phyloP scores from a whole-genome alignment of 1,140 invertebrate genomes.

The Cardiocondyla obscurior region DNA sequence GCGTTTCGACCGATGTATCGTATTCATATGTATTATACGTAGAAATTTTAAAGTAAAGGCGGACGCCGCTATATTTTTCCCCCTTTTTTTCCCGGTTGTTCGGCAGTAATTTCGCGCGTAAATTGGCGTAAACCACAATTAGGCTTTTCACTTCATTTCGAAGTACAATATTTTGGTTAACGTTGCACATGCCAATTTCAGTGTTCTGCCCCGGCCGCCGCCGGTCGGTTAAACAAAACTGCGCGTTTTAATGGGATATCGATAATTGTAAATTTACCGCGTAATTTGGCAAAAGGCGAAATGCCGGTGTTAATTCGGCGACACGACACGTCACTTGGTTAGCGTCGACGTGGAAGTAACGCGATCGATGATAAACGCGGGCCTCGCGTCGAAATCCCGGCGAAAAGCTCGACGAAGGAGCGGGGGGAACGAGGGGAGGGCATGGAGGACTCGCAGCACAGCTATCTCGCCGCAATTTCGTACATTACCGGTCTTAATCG shows the following conservation, averaged over 20 bases:
- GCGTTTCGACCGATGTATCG: not conserved
- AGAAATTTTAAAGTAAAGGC: not conserved
- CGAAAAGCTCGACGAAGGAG: conserved; percentile 23
- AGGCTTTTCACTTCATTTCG: not conserved
- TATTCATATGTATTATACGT: not conserved
- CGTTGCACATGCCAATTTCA: conserved; percentile 5
- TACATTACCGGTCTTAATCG: conserved; percentile 71
- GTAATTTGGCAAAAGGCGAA: conserved; percentile 48
- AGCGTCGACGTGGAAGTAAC: conserved; percentile 15
- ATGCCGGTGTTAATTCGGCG: conserved; percentile 40
- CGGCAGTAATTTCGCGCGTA: not conserved
- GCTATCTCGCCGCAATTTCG: conserved; percentile 64
- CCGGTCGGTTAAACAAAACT: conserved; percentile 19
- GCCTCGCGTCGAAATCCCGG: conserved; percentile 25
- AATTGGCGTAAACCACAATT: conserved; percentile 19
- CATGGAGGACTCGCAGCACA: not conserved
- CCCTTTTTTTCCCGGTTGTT: not conserved
- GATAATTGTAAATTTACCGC: conserved; percentile 51
- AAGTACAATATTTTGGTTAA: not conserved
- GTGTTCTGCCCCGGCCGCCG: not conserved
- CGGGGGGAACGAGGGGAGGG: no score
- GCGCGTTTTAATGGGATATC: conserved; percentile 34
- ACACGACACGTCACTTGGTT: conserved; percentile 43
- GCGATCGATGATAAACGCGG: conserved; percentile 62
- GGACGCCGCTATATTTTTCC: not conserved